Conservation (phyloP, 2,797 vertebrate species). For the Spondyliosoma cantharus region DNA sequence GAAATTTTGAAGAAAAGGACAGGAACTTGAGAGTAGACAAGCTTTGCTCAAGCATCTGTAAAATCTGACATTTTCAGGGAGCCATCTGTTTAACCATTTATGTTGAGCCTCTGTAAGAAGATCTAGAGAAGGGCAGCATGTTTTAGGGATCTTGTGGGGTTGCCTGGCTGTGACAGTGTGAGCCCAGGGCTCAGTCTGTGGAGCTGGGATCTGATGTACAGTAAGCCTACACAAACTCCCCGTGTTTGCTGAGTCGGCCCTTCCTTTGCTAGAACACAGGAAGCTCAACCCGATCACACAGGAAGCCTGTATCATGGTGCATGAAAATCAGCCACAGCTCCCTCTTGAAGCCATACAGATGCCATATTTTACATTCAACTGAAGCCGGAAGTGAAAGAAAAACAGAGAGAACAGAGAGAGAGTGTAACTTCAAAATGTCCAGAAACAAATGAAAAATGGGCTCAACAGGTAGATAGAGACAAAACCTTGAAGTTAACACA, state of each 20-base stretch:
- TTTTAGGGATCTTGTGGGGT: conserved; percentile 26
- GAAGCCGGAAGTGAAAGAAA: conserved; percentile 11
- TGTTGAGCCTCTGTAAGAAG: conserved; percentile 28
- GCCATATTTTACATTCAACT: conserved; percentile 38
- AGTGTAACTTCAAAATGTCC: too few species aligned
- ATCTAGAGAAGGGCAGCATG: conserved; percentile 10
- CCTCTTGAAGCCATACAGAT: conserved; percentile 35
- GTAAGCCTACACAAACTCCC: conserved; percentile 45
- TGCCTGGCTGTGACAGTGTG: conserved; percentile 41
- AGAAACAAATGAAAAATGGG: too few species aligned
- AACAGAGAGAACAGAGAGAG: neutral
- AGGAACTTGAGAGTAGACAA: conserved; percentile 5
- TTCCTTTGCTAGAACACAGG: conserved; percentile 73
- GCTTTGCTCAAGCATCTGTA: conserved; percentile 36
- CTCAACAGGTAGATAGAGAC: too few species aligned
- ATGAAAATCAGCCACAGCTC: conserved; percentile 55
- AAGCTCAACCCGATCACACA: conserved; percentile 69
- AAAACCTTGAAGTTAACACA: too few species aligned
- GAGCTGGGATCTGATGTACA: conserved; percentile 40
- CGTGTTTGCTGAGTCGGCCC: conserved; percentile 56
- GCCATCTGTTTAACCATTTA: conserved; percentile 49
- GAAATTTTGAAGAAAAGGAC: neutral
- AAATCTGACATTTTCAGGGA: conserved; percentile 41
- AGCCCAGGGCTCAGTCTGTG: conserved; percentile 37
- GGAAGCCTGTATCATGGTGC: conserved; percentile 64